A percentile compares a stretch with the other conserved stretches of the same genome.
phyloP scores from a whole-genome alignment of 2,888 invertebrate genomes.

The Tetragonula carbonaria region DNA sequence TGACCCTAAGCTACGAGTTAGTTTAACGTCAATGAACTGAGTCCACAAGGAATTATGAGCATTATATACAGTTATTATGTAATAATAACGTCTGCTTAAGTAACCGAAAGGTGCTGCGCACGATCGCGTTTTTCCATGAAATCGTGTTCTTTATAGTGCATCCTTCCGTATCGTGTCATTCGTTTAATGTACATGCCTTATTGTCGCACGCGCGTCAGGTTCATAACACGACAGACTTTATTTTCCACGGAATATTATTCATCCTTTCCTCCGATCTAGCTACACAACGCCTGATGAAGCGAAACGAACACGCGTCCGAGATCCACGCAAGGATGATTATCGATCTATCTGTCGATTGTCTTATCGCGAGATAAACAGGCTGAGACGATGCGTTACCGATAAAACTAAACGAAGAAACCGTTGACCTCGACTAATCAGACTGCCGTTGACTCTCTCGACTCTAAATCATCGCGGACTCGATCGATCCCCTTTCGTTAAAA shows the following conservation, averaged over 20 bases:
- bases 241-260: neutral
- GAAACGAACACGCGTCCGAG: slow-evolving; percentile 6
- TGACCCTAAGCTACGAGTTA: slow-evolving; percentile 39
- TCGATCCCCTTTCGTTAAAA: neutral
- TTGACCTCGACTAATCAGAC: slow-evolving; percentile 61
- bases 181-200: neutral
- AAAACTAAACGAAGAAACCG: slow-evolving; percentile 53
- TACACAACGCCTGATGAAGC: neutral
- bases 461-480: slow-evolving; percentile 56
- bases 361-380: slow-evolving; percentile 52
- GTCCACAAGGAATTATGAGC: slow-evolving; percentile 37
- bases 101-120: slow-evolving; percentile 27
- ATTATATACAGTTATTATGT: slow-evolving; percentile 17
- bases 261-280: neutral
- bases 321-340: slow-evolving; percentile 32
- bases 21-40: slow-evolving; percentile 44
- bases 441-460: slow-evolving; percentile 67
- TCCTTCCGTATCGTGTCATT: neutral
- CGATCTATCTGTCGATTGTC: slow-evolving; percentile 52
- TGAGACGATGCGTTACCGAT: slow-evolving; percentile 48
- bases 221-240: neutral
- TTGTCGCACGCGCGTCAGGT: no score
- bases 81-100: slow-evolving; percentile 42
- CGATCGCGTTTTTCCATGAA: slow-evolving; percentile 19
- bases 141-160: neutral